Evolutionary conservation across 1,140 invertebrate species (phyloP).

Genomic region (Drosophila tsacasi): DNA sequence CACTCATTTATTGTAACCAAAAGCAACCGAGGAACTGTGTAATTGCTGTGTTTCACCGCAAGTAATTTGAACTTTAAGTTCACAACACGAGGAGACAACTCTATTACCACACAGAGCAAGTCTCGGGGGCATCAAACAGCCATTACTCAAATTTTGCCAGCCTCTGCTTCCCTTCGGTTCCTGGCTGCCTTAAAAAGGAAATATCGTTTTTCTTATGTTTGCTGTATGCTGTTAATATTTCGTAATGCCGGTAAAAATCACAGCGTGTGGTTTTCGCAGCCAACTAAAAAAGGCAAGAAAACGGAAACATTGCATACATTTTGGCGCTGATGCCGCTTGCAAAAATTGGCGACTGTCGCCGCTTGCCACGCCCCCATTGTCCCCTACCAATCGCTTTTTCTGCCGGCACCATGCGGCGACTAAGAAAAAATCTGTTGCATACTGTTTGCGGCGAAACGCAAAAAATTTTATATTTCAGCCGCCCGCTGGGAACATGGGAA

Average conservation of each 20-base stretch:
- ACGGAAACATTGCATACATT: slow-evolving; percentile 50
- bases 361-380: slow-evolving; percentile 12
- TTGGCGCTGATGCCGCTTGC: slow-evolving; percentile 46
- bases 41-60: slow-evolving; percentile 17
- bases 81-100: slow-evolving; percentile 19
- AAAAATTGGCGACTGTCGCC: slow-evolving; percentile 56
- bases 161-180: slow-evolving; percentile 22
- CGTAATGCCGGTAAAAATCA: slow-evolving; percentile 79
- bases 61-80: slow-evolving; percentile 34
- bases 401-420: slow-evolving; percentile 65
- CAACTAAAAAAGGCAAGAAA: slow-evolving; percentile 44
- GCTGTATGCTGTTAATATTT: slow-evolving; percentile 74
- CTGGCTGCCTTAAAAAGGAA: slow-evolving; percentile 30
- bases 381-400: slow-evolving; percentile 32
- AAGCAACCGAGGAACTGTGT: neutral
- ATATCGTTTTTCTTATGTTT: slow-evolving; percentile 59
- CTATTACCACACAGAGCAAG: slow-evolving; percentile 26
- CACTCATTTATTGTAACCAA: neutral
- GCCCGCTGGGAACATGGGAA: slow-evolving; percentile 40
- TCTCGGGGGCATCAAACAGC: slow-evolving; percentile 35
- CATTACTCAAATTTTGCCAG: slow-evolving; percentile 42
- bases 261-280: slow-evolving; percentile 61
- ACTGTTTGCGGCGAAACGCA: slow-evolving; percentile 59
- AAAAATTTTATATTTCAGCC: slow-evolving; percentile 59
- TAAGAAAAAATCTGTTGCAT: slow-evolving; percentile 79